Base-by-base conservation (phyloP, 2,888 invertebrate species). In the Xanthorhoe designata region DNA sequence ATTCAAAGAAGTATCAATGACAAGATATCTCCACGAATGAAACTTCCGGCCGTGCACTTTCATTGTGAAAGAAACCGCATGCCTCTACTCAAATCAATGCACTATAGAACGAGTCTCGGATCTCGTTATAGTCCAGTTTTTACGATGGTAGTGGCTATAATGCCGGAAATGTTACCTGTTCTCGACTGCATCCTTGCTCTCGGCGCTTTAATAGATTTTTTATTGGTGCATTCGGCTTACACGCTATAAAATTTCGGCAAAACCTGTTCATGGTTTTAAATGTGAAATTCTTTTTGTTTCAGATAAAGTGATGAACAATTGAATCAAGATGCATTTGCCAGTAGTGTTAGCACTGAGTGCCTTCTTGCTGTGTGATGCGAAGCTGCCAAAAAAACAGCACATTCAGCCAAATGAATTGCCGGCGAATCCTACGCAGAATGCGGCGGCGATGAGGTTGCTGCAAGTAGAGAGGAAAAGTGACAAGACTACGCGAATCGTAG, bases 291-390 rank as follows among this genome's bases (percentile, higher is more conserved):
- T 72, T 73, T 71, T 87, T 89, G 84, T 92, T 92, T 50, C 92
- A 92, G 92, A 81, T 75, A 85, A 35, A 87, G 89, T 87, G 76
- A 92, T 91, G 92, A 84, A 57, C 55, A 65, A 52, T 61, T 55
- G 73, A 78, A 65, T 69, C 75, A 90, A 84, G 80, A 93, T 92
- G 91, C 84, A 89, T 80, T 74, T 91, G 64, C 87, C 85, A 82
- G 77, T 86, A 66, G 78, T 89, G 61, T 74, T 93, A 76, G 82
- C 87, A 69, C 78, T 93, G 75, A 87, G 89, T 74, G 81, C 83
- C n/a, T 78, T 91, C 69, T 78, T 91, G 68, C 77, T 90, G 47
- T 92, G 93, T 75, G 88, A 92, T 75, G 92, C 92, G 32, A 93
- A 92, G 78, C 71, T 93, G 62, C 88, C 90, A 15, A 86, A 87